Percentiles rank a stretch among this genome's conserved stretches.
Evolutionary conservation across 2,888 invertebrate genomes (phyloP).

Genomic region (Chouioia cunea): DNA sequence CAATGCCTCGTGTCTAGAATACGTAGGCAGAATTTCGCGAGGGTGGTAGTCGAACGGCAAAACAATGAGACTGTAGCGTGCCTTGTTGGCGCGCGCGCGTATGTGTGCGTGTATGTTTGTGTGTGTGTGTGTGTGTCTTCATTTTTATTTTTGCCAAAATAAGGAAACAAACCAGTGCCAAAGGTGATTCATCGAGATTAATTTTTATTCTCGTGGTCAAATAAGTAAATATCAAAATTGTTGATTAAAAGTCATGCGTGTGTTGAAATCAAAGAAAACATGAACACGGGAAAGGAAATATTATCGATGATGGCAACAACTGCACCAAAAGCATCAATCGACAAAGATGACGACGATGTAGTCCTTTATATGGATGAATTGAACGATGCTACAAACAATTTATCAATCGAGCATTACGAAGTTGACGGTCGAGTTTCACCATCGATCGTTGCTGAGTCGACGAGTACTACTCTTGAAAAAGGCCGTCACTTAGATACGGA

Average conservation of each 20-base stretch:
- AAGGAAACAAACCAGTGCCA: too few species aligned
- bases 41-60: background rate
- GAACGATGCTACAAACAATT: background rate
- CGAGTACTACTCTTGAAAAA: too few species aligned
- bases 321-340: background rate
- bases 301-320: slow-evolving; percentile 10
- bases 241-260: too few species aligned
- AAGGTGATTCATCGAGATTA: too few species aligned
- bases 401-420: background rate
- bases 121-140: too few species aligned
- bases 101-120: background rate
- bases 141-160: too few species aligned
- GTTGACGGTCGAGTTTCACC: background rate
- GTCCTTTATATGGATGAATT: slow-evolving; percentile 58
- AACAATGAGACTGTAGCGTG: background rate
- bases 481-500: slow-evolving; percentile 70
- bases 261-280: background rate
- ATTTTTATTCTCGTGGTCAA: too few species aligned
- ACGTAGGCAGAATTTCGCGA: background rate
- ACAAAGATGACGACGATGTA: slow-evolving; percentile 45
- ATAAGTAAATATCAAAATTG: too few species aligned
- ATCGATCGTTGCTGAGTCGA: background rate
- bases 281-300: background rate
- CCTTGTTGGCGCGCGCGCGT: background rate
- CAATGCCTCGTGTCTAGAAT: too few species aligned